Percentiles rank a stretch among this genome's conserved stretches.
Evolutionary conservation across 1,140 invertebrate species (phyloP).

Genomic region (Andrena cerasifolii): DNA sequence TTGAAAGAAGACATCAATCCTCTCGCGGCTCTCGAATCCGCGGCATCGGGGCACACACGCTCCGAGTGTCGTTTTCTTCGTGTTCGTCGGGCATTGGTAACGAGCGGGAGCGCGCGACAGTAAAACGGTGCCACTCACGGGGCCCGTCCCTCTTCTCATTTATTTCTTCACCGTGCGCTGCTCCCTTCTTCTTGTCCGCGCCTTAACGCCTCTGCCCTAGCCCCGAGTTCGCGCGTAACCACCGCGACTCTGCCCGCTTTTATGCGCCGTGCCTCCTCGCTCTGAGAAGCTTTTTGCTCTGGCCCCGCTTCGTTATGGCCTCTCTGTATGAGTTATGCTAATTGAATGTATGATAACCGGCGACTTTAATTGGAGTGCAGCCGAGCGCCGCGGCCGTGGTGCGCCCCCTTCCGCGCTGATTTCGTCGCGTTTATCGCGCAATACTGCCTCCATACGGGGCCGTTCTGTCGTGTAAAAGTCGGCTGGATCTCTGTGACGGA

Average conservation of each 20-base stretch:
- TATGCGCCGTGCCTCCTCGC: conserved; percentile 61
- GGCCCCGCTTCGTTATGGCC: conserved; percentile 65
- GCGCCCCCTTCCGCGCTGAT: too few relatives aligned
- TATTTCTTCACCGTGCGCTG: conserved; percentile 59
- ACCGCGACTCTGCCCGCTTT: conserved; percentile 38
- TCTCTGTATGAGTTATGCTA: conserved; percentile 76
- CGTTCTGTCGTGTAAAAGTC: too few relatives aligned
- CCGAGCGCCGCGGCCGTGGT: conserved; percentile 28
- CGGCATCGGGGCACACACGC: neutral
- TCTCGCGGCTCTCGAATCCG: conserved; percentile 42
- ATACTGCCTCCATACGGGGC: too few relatives aligned
- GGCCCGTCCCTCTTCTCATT: conserved; percentile 57
- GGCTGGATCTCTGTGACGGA: too few relatives aligned
- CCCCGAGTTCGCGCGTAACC: conserved; percentile 39
- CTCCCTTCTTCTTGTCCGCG: conserved; percentile 56
- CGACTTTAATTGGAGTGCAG: conserved; percentile 75
- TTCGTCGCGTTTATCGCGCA: neutral
- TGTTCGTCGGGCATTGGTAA: conserved; percentile 56
- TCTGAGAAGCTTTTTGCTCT: conserved; percentile 69
- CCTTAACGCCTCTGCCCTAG: conserved; percentile 54
- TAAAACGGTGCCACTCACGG: conserved; percentile 51
- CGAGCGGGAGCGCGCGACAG: conserved; percentile 51
- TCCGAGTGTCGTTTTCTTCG: conserved; percentile 26
- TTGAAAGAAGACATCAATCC: conserved; percentile 63
- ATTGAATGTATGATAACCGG: conserved; percentile 75